phyloP scores from a whole-genome alignment of 2,113 vertebrate species.

The Hyla sarda region DNA sequence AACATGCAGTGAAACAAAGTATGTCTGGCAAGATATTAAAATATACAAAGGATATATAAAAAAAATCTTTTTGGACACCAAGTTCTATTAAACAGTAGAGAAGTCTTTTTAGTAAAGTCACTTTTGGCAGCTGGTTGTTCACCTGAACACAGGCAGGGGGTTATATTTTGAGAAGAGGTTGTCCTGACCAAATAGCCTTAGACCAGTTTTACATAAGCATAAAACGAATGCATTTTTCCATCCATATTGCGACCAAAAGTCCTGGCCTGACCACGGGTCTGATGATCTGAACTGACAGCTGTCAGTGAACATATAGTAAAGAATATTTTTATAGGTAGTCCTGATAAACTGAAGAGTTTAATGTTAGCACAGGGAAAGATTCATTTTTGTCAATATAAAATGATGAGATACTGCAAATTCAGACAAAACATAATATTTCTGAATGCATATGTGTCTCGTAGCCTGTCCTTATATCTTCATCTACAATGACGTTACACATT shows the following conservation, averaged over 20 bases:
- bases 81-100: neutral
- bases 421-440: neutral
- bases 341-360: too few relatives aligned
- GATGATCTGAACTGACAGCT: too few relatives aligned
- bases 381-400: neutral
- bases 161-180: neutral
- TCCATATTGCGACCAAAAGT: too few relatives aligned
- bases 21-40: constrained; percentile 30
- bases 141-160: neutral
- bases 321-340: too few relatives aligned
- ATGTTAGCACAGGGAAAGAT: too few relatives aligned
- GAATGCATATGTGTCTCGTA: neutral
- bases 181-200: neutral
- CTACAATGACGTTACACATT: neutral
- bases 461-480: neutral
- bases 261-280: too few relatives aligned
- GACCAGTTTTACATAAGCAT: too few relatives aligned
- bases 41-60: constrained; percentile 30
- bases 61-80: neutral
- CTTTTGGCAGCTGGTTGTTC: too few relatives aligned
- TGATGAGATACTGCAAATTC: neutral
- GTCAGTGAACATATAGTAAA: too few relatives aligned
- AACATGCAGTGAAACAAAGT: constrained; percentile 6
- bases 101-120: neutral
- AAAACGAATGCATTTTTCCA: too few relatives aligned